Percentiles rank a stretch among this genome's conserved stretches.
Conservation (phyloP, 2,888 invertebrate genomes). For the Choreutis nemorana region DNA sequence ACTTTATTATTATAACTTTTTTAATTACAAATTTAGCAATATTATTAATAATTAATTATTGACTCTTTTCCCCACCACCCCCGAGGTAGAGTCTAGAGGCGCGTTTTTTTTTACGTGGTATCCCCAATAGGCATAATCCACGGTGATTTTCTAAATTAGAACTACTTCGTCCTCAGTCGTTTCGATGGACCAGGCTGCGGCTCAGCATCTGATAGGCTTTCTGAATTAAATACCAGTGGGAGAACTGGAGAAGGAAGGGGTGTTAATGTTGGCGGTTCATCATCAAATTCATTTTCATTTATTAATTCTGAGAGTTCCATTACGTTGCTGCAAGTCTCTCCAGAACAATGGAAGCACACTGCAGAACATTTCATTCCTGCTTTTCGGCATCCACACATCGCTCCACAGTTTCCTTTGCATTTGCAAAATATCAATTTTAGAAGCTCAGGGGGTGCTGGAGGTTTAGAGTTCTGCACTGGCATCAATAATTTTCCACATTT, state of each 20-base stretch:
- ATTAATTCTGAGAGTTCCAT: no score
- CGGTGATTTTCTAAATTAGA: constrained; percentile 2
- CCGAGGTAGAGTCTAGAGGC: constrained; percentile 1
- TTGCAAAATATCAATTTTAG: constrained; percentile 7
- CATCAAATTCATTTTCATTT: constrained; percentile 2
- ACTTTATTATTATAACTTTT: no score
- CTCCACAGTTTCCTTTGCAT: constrained; percentile 9
- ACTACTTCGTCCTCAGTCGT: constrained; percentile 1
- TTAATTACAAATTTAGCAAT: no score
- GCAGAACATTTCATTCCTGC: constrained; percentile 12
- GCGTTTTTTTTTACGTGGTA: constrained; percentile 2
- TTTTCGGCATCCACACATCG: constrained; percentile 7
- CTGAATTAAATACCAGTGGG: constrained; percentile 3
- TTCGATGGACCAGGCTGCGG: constrained; percentile 2
- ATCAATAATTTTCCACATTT: constrained; percentile 6
- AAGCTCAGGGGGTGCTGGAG: constrained; percentile 7
- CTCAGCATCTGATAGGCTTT: constrained; percentile 2
- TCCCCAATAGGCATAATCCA: not conserved
- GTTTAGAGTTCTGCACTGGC: constrained; percentile 1
- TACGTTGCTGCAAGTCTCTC: constrained; percentile 8
- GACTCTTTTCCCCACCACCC: constrained; percentile 1
- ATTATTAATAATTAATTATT: constrained; percentile 1
- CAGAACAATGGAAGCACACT: constrained; percentile 11
- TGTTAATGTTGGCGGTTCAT: constrained; percentile 3
- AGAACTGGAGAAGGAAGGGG: constrained; percentile 5